Percentiles rank a stretch among this genome's conserved stretches.
Conservation (phyloP, 2,888 invertebrate species). For the Glaucopsyche alexis region DNA sequence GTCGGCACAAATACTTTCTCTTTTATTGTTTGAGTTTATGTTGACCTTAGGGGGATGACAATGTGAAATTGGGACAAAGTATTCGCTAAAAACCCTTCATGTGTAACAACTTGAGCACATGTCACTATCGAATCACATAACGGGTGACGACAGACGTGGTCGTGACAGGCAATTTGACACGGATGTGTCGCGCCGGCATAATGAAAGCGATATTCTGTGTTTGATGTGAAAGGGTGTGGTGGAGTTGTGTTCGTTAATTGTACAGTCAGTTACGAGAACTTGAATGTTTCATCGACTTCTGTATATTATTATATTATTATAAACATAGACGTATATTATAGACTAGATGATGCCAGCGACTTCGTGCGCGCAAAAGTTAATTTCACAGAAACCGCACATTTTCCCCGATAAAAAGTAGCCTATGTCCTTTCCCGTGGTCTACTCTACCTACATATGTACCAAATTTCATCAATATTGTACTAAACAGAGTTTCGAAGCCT, state of each 20-base stretch:
- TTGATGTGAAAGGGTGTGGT: slow-evolving; percentile 27
- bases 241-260: background rate
- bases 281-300: background rate
- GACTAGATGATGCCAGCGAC: too few relatives aligned
- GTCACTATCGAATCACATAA: slow-evolving; percentile 21
- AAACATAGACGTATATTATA: too few relatives aligned
- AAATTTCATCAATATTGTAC: too few relatives aligned
- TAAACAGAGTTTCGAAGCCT: too few relatives aligned
- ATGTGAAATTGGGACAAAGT: background rate
- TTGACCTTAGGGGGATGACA: background rate
- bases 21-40: background rate
- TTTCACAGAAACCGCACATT: too few relatives aligned
- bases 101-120: slow-evolving; percentile 16
- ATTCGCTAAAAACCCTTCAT: slow-evolving; percentile 7
- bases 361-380: too few relatives aligned
- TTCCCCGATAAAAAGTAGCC: too few relatives aligned
- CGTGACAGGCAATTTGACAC: slow-evolving; percentile 40
- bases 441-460: too few relatives aligned
- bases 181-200: slow-evolving; percentile 34
- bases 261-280: background rate
- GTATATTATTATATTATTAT: too few relatives aligned
- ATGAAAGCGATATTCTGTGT: slow-evolving; percentile 32
- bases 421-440: too few relatives aligned
- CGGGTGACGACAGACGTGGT: slow-evolving; percentile 32
- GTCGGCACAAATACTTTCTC: background rate